These are phyloP conservation scores for Pandion haliaetus DNA, from an alignment of 2,113 vertebrate genomes.

Conservation along the genomic window DNA sequence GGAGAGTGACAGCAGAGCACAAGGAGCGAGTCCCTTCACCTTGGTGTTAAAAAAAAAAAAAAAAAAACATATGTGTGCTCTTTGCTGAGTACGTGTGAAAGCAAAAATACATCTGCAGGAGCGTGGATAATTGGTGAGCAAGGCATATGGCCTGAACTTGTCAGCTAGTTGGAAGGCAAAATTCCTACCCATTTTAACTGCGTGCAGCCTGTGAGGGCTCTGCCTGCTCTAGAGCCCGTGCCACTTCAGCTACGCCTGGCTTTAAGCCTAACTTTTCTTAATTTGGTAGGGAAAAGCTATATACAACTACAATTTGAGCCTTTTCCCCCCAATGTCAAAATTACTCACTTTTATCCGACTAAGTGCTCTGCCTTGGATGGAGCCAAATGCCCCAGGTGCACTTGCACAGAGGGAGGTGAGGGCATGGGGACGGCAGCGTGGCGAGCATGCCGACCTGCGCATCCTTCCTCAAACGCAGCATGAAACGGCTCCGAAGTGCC, in stretches of 20 bases:
- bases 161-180: not conserved
- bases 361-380: not conserved
- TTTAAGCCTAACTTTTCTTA: not conserved
- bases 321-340: not conserved
- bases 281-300: not conserved
- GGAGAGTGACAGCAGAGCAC: too few relatives aligned
- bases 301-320: not conserved
- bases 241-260: not conserved
- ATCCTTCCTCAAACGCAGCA: not conserved
- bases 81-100: not conserved
- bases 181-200: too few relatives aligned
- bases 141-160: not conserved
- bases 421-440: not conserved
- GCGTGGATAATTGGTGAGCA: fast-evolving
- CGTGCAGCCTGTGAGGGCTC: not conserved
- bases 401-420: too few relatives aligned
- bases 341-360: too few relatives aligned
- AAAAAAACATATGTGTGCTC: fast-evolving
- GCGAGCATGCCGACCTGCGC: fast-evolving
- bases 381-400: not conserved
- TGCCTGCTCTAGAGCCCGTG: not conserved
- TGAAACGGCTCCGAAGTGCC: fast-evolving
- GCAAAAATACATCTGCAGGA: not conserved
- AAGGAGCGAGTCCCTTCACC: not conserved
- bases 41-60: not conserved